Evolutionary conservation across 1,140 invertebrate species (phyloP).

Genomic region (Carposina sasakii): DNA sequence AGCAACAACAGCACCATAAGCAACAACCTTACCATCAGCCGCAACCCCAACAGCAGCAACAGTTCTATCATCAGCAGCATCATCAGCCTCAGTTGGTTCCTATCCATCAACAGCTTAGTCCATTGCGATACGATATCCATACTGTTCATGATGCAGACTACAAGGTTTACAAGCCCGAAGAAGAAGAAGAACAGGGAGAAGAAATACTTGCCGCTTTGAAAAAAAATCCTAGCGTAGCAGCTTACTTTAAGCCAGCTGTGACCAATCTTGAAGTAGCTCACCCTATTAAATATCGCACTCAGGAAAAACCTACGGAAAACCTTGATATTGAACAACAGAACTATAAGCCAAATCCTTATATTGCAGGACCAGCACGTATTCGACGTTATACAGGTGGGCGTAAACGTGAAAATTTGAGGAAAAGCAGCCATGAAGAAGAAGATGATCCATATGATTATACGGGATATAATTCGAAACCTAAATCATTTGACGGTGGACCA

Average conservation of each 20-base stretch:
- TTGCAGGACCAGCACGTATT: slow-evolving; percentile 60
- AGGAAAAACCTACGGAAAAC: slow-evolving; percentile 50
- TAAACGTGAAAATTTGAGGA: slow-evolving; percentile 45
- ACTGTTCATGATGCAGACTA: slow-evolving; percentile 65
- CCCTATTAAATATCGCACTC: slow-evolving; percentile 53
- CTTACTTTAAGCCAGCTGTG: slow-evolving; percentile 56
- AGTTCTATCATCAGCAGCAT: slow-evolving; percentile 27
- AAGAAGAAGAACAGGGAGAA: slow-evolving; percentile 51
- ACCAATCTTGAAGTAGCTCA: slow-evolving; percentile 63
- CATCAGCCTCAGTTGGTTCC: slow-evolving; percentile 30
- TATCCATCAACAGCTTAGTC: slow-evolving; percentile 37
- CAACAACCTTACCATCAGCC: slow-evolving; percentile 26
- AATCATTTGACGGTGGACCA: slow-evolving; percentile 59
- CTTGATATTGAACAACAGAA: slow-evolving; percentile 45
- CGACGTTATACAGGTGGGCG: slow-evolving; percentile 57
- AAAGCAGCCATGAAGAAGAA: slow-evolving; percentile 48
- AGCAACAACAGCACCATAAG: slow-evolving; percentile 10
- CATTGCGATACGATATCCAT: slow-evolving; percentile 62
- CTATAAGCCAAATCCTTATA: slow-evolving; percentile 65
- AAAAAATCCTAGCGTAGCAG: slow-evolving; percentile 56
- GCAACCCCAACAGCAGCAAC: slow-evolving; percentile 33
- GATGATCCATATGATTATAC: slow-evolving; percentile 60
- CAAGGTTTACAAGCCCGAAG: slow-evolving; percentile 61
- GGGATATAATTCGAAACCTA: slow-evolving; percentile 64
- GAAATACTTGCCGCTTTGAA: slow-evolving; percentile 55